Base-by-base conservation (phyloP, 2,113 vertebrate species). In the Manacus vitellinus region DNA sequence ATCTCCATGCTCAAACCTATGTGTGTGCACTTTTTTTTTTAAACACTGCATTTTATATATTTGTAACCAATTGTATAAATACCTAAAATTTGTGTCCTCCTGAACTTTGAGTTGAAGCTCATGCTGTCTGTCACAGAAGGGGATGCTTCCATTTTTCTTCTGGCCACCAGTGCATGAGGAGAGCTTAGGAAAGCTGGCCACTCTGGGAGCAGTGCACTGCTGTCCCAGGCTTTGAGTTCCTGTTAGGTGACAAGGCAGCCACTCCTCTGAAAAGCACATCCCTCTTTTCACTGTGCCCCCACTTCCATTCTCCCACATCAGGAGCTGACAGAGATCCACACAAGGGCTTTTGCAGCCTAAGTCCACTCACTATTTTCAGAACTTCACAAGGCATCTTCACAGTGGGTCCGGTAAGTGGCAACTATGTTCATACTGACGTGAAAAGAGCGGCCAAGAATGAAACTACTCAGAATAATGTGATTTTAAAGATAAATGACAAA, bases 401-500 rank as follows among this genome's bases (percentile, higher is more conserved):
- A 75, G 79, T 37, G 25, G 37, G 15, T 65, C 78, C 70, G 25
- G n/a, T 58, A 43, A 86, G 39, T 12, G 14, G 31, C 68, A 77
- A 74, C 30, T 6, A 2, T 0, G 0, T 83, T 70, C 49, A 62
- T 21, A 33, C 2, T 58, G 51, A 33, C 1, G 3, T 41, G 68
- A 58, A 54, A 82, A 88, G 37, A 94, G 65, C 4, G 9, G 31
- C 20, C 24, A 77, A 55, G 65, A 83, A 92, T 35, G 4, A 90
- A 86, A 67, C 23, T 66, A 24, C 54, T 63, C 46, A 58, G 51
- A 88, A 83, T 67, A 11, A 89, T 75, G 79, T 59, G 46, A 89
- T 95, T 89, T 95, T 59, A 88, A 94, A 94, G 85, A 92, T n/a
- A 91, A 95, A 91, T 84, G 5, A 78, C 39, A 67, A 88, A 91